phyloP scores from a whole-genome alignment of 2,797 vertebrate genomes.

The Numenius phaeopus region DNA sequence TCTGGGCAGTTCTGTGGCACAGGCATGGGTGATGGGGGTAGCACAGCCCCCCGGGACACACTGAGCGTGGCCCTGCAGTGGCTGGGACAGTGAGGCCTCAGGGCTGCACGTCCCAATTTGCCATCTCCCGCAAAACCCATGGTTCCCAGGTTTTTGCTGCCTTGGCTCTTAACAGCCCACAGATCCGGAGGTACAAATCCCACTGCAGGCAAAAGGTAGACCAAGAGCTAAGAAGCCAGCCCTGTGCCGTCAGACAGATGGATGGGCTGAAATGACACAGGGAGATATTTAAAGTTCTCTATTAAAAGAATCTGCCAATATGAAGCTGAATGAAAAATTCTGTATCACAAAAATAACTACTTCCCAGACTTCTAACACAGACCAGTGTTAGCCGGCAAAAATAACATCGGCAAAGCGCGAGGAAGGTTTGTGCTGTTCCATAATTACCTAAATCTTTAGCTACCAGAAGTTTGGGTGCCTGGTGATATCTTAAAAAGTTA shows the following conservation, averaged over 20 bases:
- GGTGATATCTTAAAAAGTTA: neutral
- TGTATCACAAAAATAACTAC: accelerated
- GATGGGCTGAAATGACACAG: neutral
- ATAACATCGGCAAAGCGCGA: accelerated
- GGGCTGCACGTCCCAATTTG: accelerated
- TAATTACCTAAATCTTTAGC: neutral
- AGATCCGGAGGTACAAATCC: neutral
- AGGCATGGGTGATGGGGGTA: accelerated
- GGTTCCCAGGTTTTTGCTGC: neutral
- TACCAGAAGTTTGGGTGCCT: neutral
- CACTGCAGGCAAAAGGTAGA: neutral
- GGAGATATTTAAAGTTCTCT: neutral
- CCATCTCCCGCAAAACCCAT: neutral
- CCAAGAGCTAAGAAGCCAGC: neutral
- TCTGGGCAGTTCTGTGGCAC: accelerated
- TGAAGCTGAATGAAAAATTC: neutral
- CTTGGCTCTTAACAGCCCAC: neutral
- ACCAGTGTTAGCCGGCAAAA: neutral
- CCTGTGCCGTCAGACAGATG: neutral
- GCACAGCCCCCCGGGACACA: accelerated
- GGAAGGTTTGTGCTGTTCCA: neutral
- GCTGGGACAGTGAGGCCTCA: accelerated
- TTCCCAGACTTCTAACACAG: neutral
- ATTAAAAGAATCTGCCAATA: neutral
- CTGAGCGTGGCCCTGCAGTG: accelerated